Percentiles rank a stretch among this genome's conserved stretches.
Conservation (phyloP, 2,797 vertebrate genomes). For the Toxotes lorentzi region DNA sequence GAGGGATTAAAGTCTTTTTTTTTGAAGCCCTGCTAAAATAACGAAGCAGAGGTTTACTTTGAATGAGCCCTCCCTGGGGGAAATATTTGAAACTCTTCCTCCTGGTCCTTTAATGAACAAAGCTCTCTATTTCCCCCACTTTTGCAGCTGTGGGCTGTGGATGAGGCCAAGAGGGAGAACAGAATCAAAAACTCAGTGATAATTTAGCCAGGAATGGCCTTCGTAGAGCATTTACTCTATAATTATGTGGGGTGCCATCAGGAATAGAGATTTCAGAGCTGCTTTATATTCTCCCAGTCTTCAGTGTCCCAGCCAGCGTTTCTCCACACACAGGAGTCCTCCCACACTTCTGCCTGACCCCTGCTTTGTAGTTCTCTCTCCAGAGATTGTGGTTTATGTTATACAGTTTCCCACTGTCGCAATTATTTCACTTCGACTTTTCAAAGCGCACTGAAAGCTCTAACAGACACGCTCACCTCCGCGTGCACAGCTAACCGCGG, state of each 20-base stretch:
- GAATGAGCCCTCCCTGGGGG: conserved; percentile 77
- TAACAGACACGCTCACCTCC: conserved; percentile 56
- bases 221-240: conserved; percentile 75
- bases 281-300: conserved; percentile 62
- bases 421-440: conserved; percentile 50
- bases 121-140: conserved; percentile 47
- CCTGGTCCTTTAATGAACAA: conserved; percentile 72
- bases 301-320: conserved; percentile 52
- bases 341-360: conserved; percentile 43
- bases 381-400: conserved; percentile 62
- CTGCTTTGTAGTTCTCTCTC: conserved; percentile 51
- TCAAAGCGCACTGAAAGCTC: conserved; percentile 53
- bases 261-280: conserved; percentile 70
- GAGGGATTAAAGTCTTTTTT: conserved; percentile 79
- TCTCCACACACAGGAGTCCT: conserved; percentile 53
- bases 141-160: conserved; percentile 71
- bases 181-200: conserved; percentile 73
- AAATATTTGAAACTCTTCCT: conserved; percentile 81
- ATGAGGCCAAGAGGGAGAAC: conserved; percentile 66
- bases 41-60: conserved; percentile 78
- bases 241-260: conserved; percentile 82
- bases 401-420: conserved; percentile 66
- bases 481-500: conserved; percentile 28
- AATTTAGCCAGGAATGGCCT: conserved; percentile 73
- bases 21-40: conserved; percentile 74